Conservation (phyloP, 2,113 vertebrate genomes). For the Calidris pugnax region DNA sequence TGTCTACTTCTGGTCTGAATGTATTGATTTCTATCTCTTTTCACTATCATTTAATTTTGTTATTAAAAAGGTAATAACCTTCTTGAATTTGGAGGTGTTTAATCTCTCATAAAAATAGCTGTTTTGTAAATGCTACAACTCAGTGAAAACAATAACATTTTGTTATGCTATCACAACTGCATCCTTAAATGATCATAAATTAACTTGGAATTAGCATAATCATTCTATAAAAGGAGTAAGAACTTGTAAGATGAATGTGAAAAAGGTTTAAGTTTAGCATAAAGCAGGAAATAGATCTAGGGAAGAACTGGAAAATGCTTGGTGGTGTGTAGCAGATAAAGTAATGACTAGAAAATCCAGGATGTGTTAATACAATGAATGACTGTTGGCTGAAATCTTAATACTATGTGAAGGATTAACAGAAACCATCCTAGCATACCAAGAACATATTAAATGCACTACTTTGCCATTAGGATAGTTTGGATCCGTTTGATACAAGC, state of each 20-base stretch:
- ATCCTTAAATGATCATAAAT: constrained; percentile 32
- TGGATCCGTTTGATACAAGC: not conserved
- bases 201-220: constrained; percentile 31
- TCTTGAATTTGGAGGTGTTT: constrained; percentile 29
- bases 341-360: not conserved
- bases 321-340: not conserved
- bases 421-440: not conserved
- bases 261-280: not conserved
- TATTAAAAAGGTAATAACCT: not conserved
- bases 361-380: not conserved
- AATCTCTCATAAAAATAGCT: not conserved
- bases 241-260: constrained; percentile 5
- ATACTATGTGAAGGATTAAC: not conserved
- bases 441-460: not conserved
- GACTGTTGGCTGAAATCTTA: not conserved
- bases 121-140: not conserved
- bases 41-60: not conserved
- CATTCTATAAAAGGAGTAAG: constrained; percentile 10
- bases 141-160: constrained; percentile 18
- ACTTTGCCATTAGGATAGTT: not conserved
- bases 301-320: not conserved
- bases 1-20: not conserved
- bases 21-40: not conserved
- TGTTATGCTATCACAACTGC: not conserved
- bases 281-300: not conserved